Percentiles rank a stretch among this genome's conserved stretches.
These are phyloP conservation scores for Poecilus cupreus DNA, from an alignment of 2,888 invertebrate genomes.

Conservation along the genomic window DNA sequence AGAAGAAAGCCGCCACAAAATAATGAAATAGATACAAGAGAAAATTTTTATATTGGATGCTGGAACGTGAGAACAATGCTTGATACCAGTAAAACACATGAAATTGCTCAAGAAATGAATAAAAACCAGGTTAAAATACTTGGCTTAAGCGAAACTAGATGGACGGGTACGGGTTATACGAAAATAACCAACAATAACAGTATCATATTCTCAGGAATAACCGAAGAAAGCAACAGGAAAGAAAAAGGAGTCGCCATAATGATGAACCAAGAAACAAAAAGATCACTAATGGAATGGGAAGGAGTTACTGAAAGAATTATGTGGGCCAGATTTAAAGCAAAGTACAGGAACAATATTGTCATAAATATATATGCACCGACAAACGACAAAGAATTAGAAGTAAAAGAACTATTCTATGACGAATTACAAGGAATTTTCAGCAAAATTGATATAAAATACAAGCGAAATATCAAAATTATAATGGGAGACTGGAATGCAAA, in stretches of 20 bases:
- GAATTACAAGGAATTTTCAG: neutral
- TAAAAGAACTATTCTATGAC: slow-evolving; percentile 9
- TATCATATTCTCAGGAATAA: neutral
- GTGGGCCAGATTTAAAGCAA: too few relatives aligned
- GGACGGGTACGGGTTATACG: neutral
- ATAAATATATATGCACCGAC: neutral
- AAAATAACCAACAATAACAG: neutral
- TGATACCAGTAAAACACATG: neutral
- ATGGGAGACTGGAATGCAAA: too few relatives aligned
- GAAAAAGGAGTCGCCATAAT: neutral
- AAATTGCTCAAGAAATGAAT: neutral
- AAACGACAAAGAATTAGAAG: neutral
- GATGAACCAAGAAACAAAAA: neutral
- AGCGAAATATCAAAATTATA: too few relatives aligned
- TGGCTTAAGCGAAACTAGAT: slow-evolving; percentile 11
- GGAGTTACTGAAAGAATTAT: too few relatives aligned
- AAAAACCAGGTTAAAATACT: too few relatives aligned
- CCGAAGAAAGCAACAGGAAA: neutral
- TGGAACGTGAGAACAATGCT: neutral
- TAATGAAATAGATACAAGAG: neutral
- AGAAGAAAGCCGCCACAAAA: neutral
- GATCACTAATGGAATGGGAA: slow-evolving; percentile 2
- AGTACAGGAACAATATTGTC: neutral
- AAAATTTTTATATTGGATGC: neutral
- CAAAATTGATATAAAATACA: neutral